Conservation (phyloP, 2,888 invertebrate genomes). For the Drosophila picticornis region DNA sequence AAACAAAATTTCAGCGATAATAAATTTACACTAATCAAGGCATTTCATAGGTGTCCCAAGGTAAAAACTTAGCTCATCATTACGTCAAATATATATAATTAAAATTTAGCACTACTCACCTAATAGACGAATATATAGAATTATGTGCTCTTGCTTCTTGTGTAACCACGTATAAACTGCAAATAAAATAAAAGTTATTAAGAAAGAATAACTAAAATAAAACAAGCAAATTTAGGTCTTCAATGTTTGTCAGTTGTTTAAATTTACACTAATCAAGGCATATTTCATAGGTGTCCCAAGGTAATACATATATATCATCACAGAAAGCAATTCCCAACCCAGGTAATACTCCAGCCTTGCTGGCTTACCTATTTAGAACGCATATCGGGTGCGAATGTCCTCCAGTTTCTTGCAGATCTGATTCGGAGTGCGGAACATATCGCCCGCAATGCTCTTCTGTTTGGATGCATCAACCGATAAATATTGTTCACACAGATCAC, state of each 20-base stretch:
- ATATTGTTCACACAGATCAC: slow-evolving; percentile 99
- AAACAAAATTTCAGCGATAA: slow-evolving; percentile 29
- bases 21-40: slow-evolving; percentile 82
- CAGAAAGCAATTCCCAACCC: neutral
- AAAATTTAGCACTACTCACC: slow-evolving; percentile 33
- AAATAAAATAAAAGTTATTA: slow-evolving; percentile 7
- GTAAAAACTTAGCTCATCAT: slow-evolving; percentile 80
- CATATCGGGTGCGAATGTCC: slow-evolving; percentile 99
- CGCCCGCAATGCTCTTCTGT: slow-evolving; percentile 97
- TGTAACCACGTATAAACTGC: slow-evolving; percentile 13
- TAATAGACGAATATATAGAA: slow-evolving; percentile 20
- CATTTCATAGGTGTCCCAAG: slow-evolving; percentile 85
- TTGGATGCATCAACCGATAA: slow-evolving; percentile 97
- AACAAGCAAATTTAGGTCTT: neutral
- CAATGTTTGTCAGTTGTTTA: slow-evolving; percentile 35
- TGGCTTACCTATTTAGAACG: slow-evolving; percentile 91
- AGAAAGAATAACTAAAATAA: neutral
- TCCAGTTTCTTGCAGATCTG: slow-evolving; percentile 99
- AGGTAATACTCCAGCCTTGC: too few relatives aligned
- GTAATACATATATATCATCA: slow-evolving; percentile 74
- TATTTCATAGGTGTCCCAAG: slow-evolving; percentile 83
- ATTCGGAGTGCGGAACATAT: slow-evolving; percentile 97
- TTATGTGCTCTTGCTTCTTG: slow-evolving; percentile 20
- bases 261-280: slow-evolving; percentile 74
- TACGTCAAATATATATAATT: neutral